Evolutionary conservation across 2,113 vertebrate genomes (phyloP).

Genomic region (Sceloporus tristichus): DNA sequence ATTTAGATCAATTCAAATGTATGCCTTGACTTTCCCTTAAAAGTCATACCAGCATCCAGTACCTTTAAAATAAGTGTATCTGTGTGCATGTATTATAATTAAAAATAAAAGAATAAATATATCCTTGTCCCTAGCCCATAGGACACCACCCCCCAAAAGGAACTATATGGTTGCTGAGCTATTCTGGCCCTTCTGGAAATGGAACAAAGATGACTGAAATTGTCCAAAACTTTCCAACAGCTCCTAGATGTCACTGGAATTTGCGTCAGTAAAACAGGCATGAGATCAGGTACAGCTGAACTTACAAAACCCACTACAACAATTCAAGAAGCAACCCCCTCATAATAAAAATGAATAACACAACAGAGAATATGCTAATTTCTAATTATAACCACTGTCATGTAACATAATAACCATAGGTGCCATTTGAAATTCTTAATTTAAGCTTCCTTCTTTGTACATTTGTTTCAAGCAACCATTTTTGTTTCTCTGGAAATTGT

Average conservation of each 20-base stretch:
- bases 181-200: background rate
- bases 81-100: background rate
- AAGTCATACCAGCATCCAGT: background rate
- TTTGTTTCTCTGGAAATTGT: conserved; percentile 23
- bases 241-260: background rate
- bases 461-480: conserved; percentile 12
- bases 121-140: background rate
- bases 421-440: conserved; percentile 26
- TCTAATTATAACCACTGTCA: background rate
- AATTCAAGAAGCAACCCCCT: background rate
- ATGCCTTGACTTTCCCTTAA: background rate
- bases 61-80: background rate
- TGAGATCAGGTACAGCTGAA: background rate
- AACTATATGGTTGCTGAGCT: conserved; percentile 1
- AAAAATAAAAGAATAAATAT: background rate
- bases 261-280: background rate
- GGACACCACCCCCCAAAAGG: background rate
- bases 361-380: background rate
- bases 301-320: background rate
- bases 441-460: background rate
- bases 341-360: background rate
- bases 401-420: background rate
- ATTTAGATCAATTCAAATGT: background rate
- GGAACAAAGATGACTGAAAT: background rate
- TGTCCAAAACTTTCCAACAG: background rate